Percentiles rank a stretch among this genome's conserved stretches.
Evolutionary conservation across 2,888 invertebrate genomes (phyloP).

Genomic region (Operophtera brumata): DNA sequence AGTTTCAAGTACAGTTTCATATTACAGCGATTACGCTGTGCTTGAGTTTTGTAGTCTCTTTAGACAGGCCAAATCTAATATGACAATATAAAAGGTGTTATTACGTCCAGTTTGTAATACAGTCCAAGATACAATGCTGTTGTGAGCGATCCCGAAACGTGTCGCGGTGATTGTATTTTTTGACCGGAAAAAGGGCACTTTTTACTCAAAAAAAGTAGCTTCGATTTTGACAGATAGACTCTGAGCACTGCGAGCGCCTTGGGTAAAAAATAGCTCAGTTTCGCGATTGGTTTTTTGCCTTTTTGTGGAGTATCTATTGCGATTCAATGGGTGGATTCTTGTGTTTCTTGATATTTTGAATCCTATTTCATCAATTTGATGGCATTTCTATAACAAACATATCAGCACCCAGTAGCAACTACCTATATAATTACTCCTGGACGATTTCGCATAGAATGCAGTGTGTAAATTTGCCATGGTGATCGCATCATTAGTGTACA

Average conservation of each 20-base stretch:
- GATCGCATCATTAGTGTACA: no score
- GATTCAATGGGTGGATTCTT: constrained; percentile 5
- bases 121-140: constrained; percentile 17
- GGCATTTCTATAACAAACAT: no score
- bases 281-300: constrained; percentile 5
- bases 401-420: no score
- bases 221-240: constrained; percentile 40
- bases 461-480: no score
- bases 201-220: constrained; percentile 32
- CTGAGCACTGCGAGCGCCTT: constrained; percentile 17
- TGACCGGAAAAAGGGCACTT: constrained; percentile 30
- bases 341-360: not conserved
- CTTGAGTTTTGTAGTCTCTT: no score
- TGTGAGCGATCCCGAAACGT: constrained; percentile 36
- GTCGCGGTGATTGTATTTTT: constrained; percentile 38
- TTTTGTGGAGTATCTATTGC: constrained; percentile 5
- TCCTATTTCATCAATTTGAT: not conserved
- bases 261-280: constrained; percentile 21
- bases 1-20: no score
- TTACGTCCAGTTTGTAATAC: constrained; percentile 4
- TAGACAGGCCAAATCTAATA: no score
- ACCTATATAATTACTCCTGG: no score
- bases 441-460: no score
- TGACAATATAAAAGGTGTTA: no score
- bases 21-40: no score